Base-by-base conservation (phyloP, 2,888 invertebrate genomes). In the Eupithecia pulchellata region DNA sequence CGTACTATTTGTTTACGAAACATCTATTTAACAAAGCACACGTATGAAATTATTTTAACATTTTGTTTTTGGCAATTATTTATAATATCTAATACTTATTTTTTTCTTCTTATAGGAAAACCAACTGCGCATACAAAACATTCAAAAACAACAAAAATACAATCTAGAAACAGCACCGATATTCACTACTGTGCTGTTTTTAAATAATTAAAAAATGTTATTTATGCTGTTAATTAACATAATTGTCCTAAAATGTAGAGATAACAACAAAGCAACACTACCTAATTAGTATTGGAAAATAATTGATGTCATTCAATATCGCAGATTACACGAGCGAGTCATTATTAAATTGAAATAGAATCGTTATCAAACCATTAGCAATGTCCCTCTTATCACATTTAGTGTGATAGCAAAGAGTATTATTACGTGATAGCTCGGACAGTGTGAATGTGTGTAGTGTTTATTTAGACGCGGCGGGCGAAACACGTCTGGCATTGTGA, bases 341-440 rank as follows among this genome's bases (percentile, higher is more conserved):
- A 67, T n/a, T 42, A 55, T 64, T 63, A 57, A 68, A 64, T 69
- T 67, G 55, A 69, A 64, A 67, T 73, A 61, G 66, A 65, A 42
- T 60, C 57, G 69, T 62, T 73, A 69, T 69, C 69, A 67, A 34
- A 52, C 57, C 29, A 65, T 69, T 67, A 69, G 63, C 29, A 60
- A 64, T 69, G 34, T 52, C 62, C 61, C 25, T 60, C 42, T 68
- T 73, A 73, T 68, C 70, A 70, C 65, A 68, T 42, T 58, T 39
- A 36, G 71, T 60, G 71, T 65, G 64, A 69, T 67, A 64, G 64
- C 61, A 61, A 57, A 57, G 57, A 34, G 61, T 60, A 60, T 60
- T 30, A 32, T 13, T n/a, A 60, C 58, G 58, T 20, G 58, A 60
- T 60, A 60, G 58, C 32, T 30, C 58, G 62, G 17, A 61, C 30